Percentiles rank a stretch among this genome's conserved stretches.
Evolutionary conservation across 2,113 vertebrate genomes (phyloP).

Genomic region (Cebidichthys violaceus): DNA sequence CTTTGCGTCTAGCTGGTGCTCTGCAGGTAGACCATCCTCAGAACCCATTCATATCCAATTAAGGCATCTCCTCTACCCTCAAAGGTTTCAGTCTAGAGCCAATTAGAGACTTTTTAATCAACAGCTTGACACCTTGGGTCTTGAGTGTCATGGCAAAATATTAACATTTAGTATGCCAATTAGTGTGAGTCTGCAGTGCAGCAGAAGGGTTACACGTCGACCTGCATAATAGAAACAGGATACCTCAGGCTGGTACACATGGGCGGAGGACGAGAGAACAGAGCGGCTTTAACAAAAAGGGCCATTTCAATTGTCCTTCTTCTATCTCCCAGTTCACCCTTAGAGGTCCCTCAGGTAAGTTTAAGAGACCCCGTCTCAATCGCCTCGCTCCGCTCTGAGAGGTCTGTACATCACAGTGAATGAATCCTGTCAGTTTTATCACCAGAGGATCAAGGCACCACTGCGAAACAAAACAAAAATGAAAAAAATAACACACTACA

Average conservation of each 20-base stretch:
- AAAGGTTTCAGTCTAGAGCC: slow-evolving; percentile 71
- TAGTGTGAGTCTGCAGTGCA: slow-evolving; percentile 62
- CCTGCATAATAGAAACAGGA: slow-evolving; percentile 61
- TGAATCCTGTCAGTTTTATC: slow-evolving; percentile 83
- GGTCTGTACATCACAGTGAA: slow-evolving; percentile 82
- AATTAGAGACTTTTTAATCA: slow-evolving; percentile 79
- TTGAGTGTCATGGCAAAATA: slow-evolving; percentile 75
- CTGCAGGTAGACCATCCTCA: slow-evolving; percentile 54
- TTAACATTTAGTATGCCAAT: slow-evolving; percentile 80
- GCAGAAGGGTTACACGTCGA: slow-evolving; percentile 45
- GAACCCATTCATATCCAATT: slow-evolving; percentile 68
- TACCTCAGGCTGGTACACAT: slow-evolving; percentile 45
- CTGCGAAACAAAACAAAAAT: slow-evolving; percentile 71
- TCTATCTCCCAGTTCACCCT: slow-evolving; percentile 55
- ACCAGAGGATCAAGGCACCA: slow-evolving; percentile 72
- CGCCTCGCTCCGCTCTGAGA: slow-evolving; percentile 74
- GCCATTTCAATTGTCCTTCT: slow-evolving; percentile 68
- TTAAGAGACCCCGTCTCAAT: slow-evolving; percentile 77
- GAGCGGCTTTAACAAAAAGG: slow-evolving; percentile 45
- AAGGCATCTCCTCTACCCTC: slow-evolving; percentile 58
- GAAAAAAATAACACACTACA: slow-evolving; percentile 61
- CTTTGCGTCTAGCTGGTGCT: slow-evolving; percentile 18
- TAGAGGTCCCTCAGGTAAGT: slow-evolving; percentile 77
- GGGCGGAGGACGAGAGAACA: slow-evolving; percentile 43
- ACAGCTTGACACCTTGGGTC: slow-evolving; percentile 74